A percentile compares a stretch with the other conserved stretches of the same genome.
Evolutionary conservation across 2,888 invertebrate genomes (phyloP).

Genomic region (Troglohyphantes excavatus): DNA sequence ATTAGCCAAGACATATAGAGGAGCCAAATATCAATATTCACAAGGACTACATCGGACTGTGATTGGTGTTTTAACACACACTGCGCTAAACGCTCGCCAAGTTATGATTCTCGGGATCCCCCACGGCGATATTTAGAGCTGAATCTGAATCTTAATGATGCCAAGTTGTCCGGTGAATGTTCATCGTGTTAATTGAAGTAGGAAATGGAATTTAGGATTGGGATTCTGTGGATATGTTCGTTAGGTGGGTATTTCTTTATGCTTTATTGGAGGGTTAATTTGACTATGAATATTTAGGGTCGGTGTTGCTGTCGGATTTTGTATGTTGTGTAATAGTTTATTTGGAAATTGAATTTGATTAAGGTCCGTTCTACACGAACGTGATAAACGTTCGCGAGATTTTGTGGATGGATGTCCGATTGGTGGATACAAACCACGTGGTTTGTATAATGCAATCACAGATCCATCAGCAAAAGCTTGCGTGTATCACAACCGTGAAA

Average conservation of each 20-base stretch:
- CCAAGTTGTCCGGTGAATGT: background rate
- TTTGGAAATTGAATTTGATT: too few species aligned
- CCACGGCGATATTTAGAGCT: slow-evolving; percentile 16
- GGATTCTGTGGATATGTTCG: background rate
- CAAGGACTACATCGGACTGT: background rate
- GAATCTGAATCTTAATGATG: background rate
- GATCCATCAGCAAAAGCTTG: too few species aligned
- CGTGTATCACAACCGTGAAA: too few species aligned
- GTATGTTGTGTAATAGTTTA: too few species aligned
- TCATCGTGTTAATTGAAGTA: background rate
- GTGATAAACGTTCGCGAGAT: too few species aligned
- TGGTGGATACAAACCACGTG: too few species aligned
- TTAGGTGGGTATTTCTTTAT: background rate
- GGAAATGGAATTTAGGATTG: background rate
- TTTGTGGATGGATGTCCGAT: too few species aligned
- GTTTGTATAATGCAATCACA: too few species aligned
- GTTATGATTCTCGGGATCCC: slow-evolving; percentile 13
- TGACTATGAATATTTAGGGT: background rate
- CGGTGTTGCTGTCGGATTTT: background rate
- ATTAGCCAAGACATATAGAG: slow-evolving; percentile 18
- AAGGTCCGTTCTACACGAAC: too few species aligned
- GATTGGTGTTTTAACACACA: background rate
- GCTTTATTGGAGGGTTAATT: background rate
- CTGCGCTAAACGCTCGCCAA: slow-evolving; percentile 8
- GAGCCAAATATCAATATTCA: slow-evolving; percentile 31